Evolutionary conservation across 2,797 vertebrate species (phyloP), one percentile per base, ranked within the genome.

Genomic region (Sebastes paucispinis): DNA sequence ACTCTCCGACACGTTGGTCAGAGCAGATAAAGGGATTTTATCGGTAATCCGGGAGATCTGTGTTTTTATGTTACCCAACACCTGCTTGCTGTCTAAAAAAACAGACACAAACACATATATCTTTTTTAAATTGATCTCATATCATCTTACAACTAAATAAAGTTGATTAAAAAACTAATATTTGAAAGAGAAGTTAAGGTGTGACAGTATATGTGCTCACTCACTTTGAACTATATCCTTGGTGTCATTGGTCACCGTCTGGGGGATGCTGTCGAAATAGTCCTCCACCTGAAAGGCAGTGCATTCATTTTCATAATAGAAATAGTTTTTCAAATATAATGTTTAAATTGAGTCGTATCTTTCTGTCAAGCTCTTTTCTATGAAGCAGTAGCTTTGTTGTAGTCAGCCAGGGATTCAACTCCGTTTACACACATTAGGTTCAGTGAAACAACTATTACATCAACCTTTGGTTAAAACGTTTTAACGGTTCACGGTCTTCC

Each of bases 171-270:
- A 1, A 69, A 55, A 58, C 3, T 14, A 6, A 20, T 29, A 8
- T 52, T 57, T 34, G 0, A 39, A 27, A 50, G 27, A 58, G 47
- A 31, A 32, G 25, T 36, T 27, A 29, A 43, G 27, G 9, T 64
- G 25, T 20, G 22, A 54, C 5, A n/a, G 13, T 25, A 57, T 50
- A 43, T 12, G 58, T 13, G 29, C 43, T 32, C 60, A 87, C 97
- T 96, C 85, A 98, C 97, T 80, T 68, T 90, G 39, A 72, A 96
- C 94, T 3, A 88, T 11, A 1, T 76, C 47, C 59, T 25, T 79
- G 27, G 95, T 95, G 24, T 94, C 89, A 50, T 94, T 86, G 62
- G 91, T 89, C 55, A 97, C 95, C 3, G 1, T 87, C 66, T 81
- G 18, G 0, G 96, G 90, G 68, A 82, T 96, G 14, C 0, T 82